Conservation (phyloP, 2,797 vertebrate species). For the Hoplostethus mediterraneus region DNA sequence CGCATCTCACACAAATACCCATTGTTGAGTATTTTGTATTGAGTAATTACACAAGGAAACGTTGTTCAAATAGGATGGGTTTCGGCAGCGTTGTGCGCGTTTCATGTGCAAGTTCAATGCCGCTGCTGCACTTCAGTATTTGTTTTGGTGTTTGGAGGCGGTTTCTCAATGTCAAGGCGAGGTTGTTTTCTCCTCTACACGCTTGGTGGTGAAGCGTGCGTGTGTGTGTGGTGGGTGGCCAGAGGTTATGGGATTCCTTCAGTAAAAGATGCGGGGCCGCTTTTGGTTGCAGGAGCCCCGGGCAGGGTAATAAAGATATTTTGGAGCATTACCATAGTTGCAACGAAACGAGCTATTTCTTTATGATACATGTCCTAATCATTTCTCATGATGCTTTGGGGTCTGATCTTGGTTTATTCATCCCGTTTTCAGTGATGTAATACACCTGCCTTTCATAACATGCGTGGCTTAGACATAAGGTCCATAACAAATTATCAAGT, state of each 20-base stretch:
- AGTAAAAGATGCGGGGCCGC: conserved; percentile 18
- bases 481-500: no score
- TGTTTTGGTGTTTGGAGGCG: conserved; percentile 57
- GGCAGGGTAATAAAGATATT: conserved; percentile 3
- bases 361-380: neutral
- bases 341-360: conserved; percentile 28
- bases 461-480: neutral
- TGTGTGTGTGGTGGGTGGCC: neutral
- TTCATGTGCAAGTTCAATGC: no score
- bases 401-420: neutral
- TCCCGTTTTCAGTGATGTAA: neutral
- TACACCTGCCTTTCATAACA: conserved; percentile 24
- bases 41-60: no score
- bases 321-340: conserved; percentile 17
- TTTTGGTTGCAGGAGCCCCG: neutral
- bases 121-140: conserved; percentile 21
- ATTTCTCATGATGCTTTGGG: conserved; percentile 6
- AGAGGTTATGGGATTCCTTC: conserved; percentile 53
- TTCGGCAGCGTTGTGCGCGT: no score
- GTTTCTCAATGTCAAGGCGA: conserved; percentile 72
- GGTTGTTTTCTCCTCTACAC: conserved; percentile 28
- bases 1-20: no score
- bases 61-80: no score
- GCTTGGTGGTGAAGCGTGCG: conserved; percentile 5
- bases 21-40: neutral